A percentile compares a stretch with the other conserved stretches of the same genome.
Evolutionary conservation across 2,797 vertebrate species (phyloP).

Genomic region (Caiman crocodilus): DNA sequence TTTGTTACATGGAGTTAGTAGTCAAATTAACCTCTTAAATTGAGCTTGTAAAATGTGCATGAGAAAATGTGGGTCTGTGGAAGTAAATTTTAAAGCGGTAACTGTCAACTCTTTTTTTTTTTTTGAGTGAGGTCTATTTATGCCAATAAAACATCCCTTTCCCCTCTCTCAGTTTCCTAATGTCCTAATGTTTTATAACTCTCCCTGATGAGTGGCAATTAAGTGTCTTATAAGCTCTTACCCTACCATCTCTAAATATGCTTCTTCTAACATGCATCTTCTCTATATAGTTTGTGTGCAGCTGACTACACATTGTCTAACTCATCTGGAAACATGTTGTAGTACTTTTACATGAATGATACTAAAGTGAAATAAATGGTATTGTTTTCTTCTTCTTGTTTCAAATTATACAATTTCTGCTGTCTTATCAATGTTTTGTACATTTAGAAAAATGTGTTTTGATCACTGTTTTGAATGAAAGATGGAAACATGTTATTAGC

Average conservation of each 20-base stretch:
- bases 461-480: slow-evolving; percentile 31
- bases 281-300: not conserved
- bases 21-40: not conserved
- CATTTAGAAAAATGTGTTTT: slow-evolving; percentile 30
- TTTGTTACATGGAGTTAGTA: not conserved
- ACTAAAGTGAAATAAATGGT: not conserved
- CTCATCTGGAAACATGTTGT: slow-evolving; percentile 8
- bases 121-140: not conserved
- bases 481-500: slow-evolving; percentile 50
- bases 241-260: not conserved
- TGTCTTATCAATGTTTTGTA: slow-evolving; percentile 18
- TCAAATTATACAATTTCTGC: not conserved
- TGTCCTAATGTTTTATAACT: not conserved
- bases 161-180: not conserved
- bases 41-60: not conserved
- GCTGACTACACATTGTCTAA: not conserved
- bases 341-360: not conserved
- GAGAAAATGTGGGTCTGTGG: not conserved
- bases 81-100: not conserved
- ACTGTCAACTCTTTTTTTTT: not conserved
- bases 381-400: slow-evolving; percentile 8
- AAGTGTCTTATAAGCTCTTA: not conserved
- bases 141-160: not conserved
- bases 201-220: not conserved
- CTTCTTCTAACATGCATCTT: not conserved